These are phyloP conservation scores for Motacilla alba DNA, from an alignment of 2,113 vertebrate genomes.

Conservation along the genomic window DNA sequence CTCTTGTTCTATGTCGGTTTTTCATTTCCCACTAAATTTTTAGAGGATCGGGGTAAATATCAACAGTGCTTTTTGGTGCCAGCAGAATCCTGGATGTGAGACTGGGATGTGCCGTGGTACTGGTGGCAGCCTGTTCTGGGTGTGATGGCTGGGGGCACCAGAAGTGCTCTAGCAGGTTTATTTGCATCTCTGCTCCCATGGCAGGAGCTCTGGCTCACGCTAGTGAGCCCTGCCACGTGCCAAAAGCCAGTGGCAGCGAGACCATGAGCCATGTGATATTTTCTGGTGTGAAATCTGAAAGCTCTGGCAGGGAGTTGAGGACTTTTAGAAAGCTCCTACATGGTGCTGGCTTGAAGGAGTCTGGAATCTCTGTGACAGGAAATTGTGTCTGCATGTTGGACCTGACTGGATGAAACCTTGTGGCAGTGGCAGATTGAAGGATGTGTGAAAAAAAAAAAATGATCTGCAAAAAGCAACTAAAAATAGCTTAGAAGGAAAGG, in stretches of 20 bases:
- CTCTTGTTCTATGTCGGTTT: background rate
- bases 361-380: background rate
- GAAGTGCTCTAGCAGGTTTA: background rate
- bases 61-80: background rate
- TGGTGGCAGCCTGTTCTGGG: background rate
- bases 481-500: background rate
- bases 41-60: background rate
- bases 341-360: background rate
- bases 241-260: background rate
- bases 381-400: background rate
- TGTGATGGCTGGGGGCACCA: background rate
- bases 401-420: background rate
- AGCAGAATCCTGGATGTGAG: background rate
- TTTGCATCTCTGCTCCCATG: background rate
- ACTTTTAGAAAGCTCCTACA: background rate
- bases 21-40: background rate
- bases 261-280: rapidly evolving
- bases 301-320: background rate
- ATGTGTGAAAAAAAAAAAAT: background rate
- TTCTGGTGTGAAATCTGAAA: background rate
- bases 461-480: background rate
- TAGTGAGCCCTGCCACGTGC: background rate
- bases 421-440: background rate
- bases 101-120: background rate
- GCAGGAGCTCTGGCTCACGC: background rate